A percentile compares a stretch with the other conserved stretches of the same genome.
Evolutionary conservation across 2,888 invertebrate genomes (phyloP).

Genomic region (Adineta ricciae): DNA sequence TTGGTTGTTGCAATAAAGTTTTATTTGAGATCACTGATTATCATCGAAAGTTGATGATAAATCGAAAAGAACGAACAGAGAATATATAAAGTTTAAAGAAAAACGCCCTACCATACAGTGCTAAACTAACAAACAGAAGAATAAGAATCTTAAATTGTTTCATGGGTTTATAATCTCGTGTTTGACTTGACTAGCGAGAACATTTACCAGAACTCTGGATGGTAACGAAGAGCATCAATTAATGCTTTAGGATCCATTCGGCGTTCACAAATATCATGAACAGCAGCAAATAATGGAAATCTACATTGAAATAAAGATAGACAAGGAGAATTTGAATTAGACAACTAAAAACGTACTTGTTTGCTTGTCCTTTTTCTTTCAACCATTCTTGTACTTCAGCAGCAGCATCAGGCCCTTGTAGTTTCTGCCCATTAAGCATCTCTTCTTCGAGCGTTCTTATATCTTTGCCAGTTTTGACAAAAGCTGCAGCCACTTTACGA

Average conservation of each 20-base stretch:
- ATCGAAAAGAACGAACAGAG: not conserved
- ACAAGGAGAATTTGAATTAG: too few species aligned
- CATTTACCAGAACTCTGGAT: slow-evolving; percentile 62
- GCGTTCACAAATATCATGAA: slow-evolving; percentile 77
- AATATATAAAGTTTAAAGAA: not conserved
- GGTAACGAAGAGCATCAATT: slow-evolving; percentile 80
- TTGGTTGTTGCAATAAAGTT: not conserved
- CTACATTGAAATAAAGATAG: slow-evolving; percentile 18
- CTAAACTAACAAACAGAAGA: not conserved
- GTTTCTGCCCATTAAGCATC: slow-evolving; percentile 90
- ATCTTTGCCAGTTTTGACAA: slow-evolving; percentile 44
- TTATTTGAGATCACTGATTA: not conserved
- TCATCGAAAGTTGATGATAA: not conserved
- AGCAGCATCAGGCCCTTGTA: slow-evolving; percentile 94
- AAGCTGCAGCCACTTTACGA: slow-evolving; percentile 85
- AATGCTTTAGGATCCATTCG: slow-evolving; percentile 68
- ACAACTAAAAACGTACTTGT: not conserved
- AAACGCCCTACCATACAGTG: too few species aligned
- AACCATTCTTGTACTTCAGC: slow-evolving; percentile 68
- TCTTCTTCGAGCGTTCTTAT: slow-evolving; percentile 71
- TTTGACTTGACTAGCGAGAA: not conserved
- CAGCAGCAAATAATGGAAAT: not conserved
- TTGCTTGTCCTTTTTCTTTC: not conserved
- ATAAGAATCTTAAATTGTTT: not conserved
- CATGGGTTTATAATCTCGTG: not conserved